Base-by-base conservation (phyloP, 2,113 vertebrate species). In the Polypterus senegalus region DNA sequence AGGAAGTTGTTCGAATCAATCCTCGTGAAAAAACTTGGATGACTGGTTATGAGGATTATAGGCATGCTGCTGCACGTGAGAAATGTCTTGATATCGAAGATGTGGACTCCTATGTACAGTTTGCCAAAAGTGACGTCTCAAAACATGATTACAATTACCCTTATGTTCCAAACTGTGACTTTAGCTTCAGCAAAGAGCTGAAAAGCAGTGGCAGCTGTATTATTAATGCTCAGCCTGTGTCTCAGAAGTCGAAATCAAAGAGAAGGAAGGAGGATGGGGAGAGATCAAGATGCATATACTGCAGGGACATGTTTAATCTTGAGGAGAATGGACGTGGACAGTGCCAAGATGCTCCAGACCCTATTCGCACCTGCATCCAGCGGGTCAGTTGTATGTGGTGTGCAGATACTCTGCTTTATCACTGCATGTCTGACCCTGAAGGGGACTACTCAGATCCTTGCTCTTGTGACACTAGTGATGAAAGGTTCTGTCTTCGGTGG, bases 381-480 rank as follows among this genome's bases (percentile, higher is more conserved):
- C 83, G 90, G 59, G 88, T 89, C 76, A 99, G 96, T 87, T 99
- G 93, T 77, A 94, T 99, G 93, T 97, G 93, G 91, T 91, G 94
- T 1, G 95, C 96, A 27, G 94, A 99, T 86, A 97, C 91, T 74
- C 87, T 99, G 89, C 92, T 98, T 61, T 99, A 99, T 75, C 96
- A 99, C 89, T 99, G 96, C 83, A 97, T 99, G 96, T 99, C 96
- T 1, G 96, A 99, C 79, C 92, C 96, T 0, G 96, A 99, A 83
- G 96, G 96, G 57, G 96, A 99, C 80, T 99, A 96, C 56, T 94
- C 89, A 2, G 95, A 99, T 83, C 92, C 95, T 58, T 99, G 96
- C 80, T 97, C 95, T 5, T 98, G 96, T 1, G 95, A 98, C 65
- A 92, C 91, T 65, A 78, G 86, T 76, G 95, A 96, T 77, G 92